Base-by-base conservation (phyloP, 1,140 invertebrate genomes). In the Lepidurus couesii region DNA sequence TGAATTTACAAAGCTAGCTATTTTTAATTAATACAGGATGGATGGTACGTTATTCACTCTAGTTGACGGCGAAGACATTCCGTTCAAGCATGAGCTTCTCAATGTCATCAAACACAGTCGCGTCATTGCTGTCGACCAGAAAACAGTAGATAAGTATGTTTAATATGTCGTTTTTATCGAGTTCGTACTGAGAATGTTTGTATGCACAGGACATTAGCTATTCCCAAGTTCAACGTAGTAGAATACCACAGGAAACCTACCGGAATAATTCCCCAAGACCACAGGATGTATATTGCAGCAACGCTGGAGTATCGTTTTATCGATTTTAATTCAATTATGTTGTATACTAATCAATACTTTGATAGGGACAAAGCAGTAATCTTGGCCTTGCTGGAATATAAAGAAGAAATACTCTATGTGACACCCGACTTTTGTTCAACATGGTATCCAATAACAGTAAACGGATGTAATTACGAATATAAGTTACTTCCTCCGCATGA, bases 21-120 rank as follows among this genome's bases (percentile, higher is more conserved):
- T 47, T 47, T n/a, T 65, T 13, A 13, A 9, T 65, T 65, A 13
- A 13, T 65, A 13, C 13, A 65, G 53, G 21, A 21, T 21, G 16
- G 53, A 21, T n/a, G 21, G 21, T 65, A 7, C 53, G 6, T 7
- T 65, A n/a, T 65, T 65, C 13, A 65, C 53, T 16, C 16, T 65
- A n/a, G 53, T 65, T 21, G 53, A 65, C 53, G 53, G 53, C 7
- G 53, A 65, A 65, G 53, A 65, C 7, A 65, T n/a, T 65, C 53
- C 53, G 6, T 65, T 65, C 13, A 13, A 65, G 16, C 13, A 16
- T 7, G 16, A 65, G 21, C 53, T 65, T 7, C 21, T 65, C 7
- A 65, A 65, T 21, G 6, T 13, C 7, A 65, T 7, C 53, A 65
- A 65, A 65, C 13, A 65, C 16, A 4, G 21, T n/a, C 16, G 0